Evolutionary conservation across 2,888 invertebrate species (phyloP), one percentile per base, ranked within the genome.

Genomic region (Drosophila histrio): DNA sequence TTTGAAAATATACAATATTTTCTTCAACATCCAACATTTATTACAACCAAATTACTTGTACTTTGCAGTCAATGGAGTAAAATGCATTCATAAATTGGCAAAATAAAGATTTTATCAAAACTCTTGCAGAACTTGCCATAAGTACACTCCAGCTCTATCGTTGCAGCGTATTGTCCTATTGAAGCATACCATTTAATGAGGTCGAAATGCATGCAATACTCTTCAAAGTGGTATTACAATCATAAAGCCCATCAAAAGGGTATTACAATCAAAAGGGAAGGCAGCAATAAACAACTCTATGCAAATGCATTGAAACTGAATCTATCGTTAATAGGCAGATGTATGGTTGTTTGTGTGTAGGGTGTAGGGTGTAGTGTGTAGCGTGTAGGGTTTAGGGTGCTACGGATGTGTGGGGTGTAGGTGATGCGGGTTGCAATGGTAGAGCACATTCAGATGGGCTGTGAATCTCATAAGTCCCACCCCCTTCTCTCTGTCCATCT

Each of bases 361-460:
- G 30, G 21, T 59, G 60, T n/a, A n/a, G n/a, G n/a, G n/a, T n/a
- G n/a, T n/a, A n/a, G n/a, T n/a, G n/a, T n/a, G n/a, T n/a, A n/a
- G n/a, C n/a, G n/a, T n/a, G n/a, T n/a, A n/a, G n/a, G n/a, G n/a
- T 19, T 26, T 17, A 21, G 28, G 30, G 21, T 59, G 60, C 28
- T 28, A 28, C 17, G 50, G 26, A 17, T 34, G 13, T n/a, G 19
- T 5, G 13, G 24, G 21, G 43, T 26, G 34, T 11, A 13, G 34
- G 9, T 26, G 46, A 72, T 76, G 71, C 76, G 76, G 72, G 76
- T 24, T 32, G 34, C 36, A 36, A 19, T 44, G 46, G 11, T n/a
- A 28, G 9, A 24, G 13, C 43, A 24, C 39, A 43, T 41, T 43
- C 22, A 43, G 41, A 53, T 41, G 52, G 28, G 3, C 4, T 22